A percentile compares a stretch with the other conserved stretches of the same genome.
Conservation (phyloP, 2,888 invertebrate species). For the Danaus chrysippus region DNA sequence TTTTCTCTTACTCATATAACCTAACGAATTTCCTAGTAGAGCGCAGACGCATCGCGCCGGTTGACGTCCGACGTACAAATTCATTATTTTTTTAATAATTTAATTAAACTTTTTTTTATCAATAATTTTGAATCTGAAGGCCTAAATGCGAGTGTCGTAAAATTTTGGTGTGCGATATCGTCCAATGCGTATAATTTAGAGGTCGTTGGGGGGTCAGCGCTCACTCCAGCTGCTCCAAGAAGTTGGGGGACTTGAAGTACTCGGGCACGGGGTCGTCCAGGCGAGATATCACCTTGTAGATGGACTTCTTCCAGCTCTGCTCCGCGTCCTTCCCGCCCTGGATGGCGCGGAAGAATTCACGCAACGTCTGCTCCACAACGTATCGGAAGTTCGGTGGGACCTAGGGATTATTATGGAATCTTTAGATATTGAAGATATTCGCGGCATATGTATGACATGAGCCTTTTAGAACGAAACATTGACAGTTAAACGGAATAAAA, state of each 20-base stretch:
- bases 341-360: constrained; percentile 99
- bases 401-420: constrained; percentile 74
- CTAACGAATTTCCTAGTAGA: constrained; percentile 77
- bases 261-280: constrained; percentile 99
- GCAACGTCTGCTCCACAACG: constrained; percentile 97
- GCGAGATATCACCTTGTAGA: constrained; percentile 99
- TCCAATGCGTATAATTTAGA: constrained; percentile 53
- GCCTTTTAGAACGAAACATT: no score
- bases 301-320: constrained; percentile 99
- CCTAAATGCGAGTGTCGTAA: constrained; percentile 84
- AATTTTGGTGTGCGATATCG: constrained; percentile 80
- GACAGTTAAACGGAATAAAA: no score
- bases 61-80: constrained; percentile 72
- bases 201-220: constrained; percentile 43
- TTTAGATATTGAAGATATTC: not conserved
- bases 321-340: constrained; percentile 97
- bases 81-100: constrained; percentile 66
- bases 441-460: not conserved
- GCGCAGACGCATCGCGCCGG: constrained; percentile 54
- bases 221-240: constrained; percentile 98
- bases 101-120: constrained; percentile 70
- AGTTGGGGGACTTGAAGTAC: constrained; percentile 99
- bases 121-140: constrained; percentile 83
- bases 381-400: constrained; percentile 98
- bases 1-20: constrained; percentile 76